phyloP scores from a whole-genome alignment of 2,113 vertebrate genomes.

The Suncus etruscus region DNA sequence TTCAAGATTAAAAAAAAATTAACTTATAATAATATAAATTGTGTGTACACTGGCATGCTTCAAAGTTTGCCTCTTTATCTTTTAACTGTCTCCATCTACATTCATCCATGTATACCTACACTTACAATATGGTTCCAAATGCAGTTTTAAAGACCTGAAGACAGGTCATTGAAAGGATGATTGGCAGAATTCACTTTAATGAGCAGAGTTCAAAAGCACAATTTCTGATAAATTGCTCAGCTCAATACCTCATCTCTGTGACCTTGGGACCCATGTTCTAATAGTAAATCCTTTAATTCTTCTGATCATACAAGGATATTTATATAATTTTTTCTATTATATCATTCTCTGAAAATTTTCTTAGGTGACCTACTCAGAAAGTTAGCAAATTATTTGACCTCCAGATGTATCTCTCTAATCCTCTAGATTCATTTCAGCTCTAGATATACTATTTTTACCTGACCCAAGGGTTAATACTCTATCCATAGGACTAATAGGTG shows the following conservation, averaged over 20 bases:
- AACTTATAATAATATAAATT: slow-evolving; percentile 5
- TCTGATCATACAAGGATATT: not conserved
- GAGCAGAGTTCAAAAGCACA: not conserved
- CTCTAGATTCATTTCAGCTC: not conserved
- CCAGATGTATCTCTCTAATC: slow-evolving; percentile 42
- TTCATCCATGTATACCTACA: not conserved
- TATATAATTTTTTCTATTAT: slow-evolving; percentile 43
- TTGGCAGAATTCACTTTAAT: slow-evolving; percentile 31
- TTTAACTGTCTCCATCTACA: not conserved
- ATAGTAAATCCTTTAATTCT: not conserved
- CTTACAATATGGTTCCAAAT: not conserved
- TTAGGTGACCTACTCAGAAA: slow-evolving; percentile 42
- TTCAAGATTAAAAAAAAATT: slow-evolving; percentile 74
- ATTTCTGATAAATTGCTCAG: slow-evolving; percentile 24
- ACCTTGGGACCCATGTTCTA: not conserved
- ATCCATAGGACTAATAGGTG: slow-evolving; percentile 44
- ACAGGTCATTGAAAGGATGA: not conserved
- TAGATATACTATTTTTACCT: slow-evolving; percentile 52
- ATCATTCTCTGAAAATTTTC: slow-evolving; percentile 29
- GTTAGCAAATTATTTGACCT: slow-evolving; percentile 64
- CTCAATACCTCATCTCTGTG: not conserved
- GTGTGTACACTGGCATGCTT: not conserved
- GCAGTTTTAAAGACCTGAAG: slow-evolving; percentile 9
- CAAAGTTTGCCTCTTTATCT: not conserved
- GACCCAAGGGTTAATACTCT: slow-evolving; percentile 65